Base-by-base conservation (phyloP, 1,140 invertebrate species). In the Elymnias hypermnestra region DNA sequence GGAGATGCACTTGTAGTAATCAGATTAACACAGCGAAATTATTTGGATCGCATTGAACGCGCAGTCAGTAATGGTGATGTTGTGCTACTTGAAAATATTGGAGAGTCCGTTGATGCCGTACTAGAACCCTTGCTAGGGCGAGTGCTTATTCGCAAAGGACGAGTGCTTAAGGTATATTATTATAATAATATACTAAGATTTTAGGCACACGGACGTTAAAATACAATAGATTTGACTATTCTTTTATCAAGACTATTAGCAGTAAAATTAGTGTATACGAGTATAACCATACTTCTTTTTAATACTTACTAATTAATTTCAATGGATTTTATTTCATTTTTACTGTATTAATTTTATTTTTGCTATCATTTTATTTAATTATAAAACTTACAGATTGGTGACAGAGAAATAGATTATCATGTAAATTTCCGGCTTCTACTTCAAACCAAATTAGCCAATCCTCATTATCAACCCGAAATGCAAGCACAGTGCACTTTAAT, bases 381-480 rank as follows among this genome's bases (percentile, higher is more conserved):
- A 10, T 18, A 2, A 5, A 5, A 12, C 10, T 45, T 58, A 58
- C 36, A 94, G 88, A 93, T 98, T 52, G 96, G 96, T 4, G 96
- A 98, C 71, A 94, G 94, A 65, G 96, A 98, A 83, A 91, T 98
- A 22, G 95, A 98, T 72, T 98, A 92, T 72, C 91, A 96, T 85
- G 88, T 89, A 0, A 88, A 89, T 18, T 98, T 98, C 79, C 89
- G 91, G n/a, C 86, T 98, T 0, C 94, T 98, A 50, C 72, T 98
- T 0, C 97, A 98, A 70, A 98, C 97, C 0, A 98, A 98, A 87
- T 72, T 98, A 26, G 95, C 94, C 0, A 98, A 98, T 87, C 97
- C 96, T 3, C 96, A 98, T 82, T 98, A 98, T 69, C 96, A 97
- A 71, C 96, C 96, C 0, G 97, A 98, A 86, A 95, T 98, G 90